These are phyloP conservation scores for Eupithecia tripunctaria DNA, from an alignment of 2,888 invertebrate genomes.

Conservation along the genomic window DNA sequence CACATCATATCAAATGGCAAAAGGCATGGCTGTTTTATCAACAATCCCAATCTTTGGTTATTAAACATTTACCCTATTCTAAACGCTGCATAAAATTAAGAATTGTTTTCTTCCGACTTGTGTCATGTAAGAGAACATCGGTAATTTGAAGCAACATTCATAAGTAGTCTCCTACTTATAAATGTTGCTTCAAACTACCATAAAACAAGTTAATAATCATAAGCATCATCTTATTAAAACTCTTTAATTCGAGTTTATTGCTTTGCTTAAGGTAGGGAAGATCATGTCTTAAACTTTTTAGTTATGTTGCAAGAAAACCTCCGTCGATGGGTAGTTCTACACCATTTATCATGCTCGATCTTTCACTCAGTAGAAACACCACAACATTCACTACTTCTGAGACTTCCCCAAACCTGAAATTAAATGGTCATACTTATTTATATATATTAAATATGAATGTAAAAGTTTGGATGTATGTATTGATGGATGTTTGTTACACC, in stretches of 20 bases:
- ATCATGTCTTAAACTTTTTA: slow-evolving; percentile 6
- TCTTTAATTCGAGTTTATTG: slow-evolving; percentile 33
- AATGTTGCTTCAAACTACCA: too few relatives aligned
- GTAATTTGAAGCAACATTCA: neutral
- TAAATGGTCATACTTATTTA: too few relatives aligned
- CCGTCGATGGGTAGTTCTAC: slow-evolving; percentile 92
- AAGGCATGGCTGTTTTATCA: slow-evolving; percentile 24
- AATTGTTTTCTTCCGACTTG: neutral
- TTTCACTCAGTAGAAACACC: slow-evolving; percentile 90
- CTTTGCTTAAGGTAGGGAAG: slow-evolving; percentile 9
- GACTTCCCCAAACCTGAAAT: slow-evolving; percentile 88
- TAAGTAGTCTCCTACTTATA: too few relatives aligned
- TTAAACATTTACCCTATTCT: slow-evolving; percentile 10
- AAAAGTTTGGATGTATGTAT: too few relatives aligned
- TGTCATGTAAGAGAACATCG: neutral
- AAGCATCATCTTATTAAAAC: slow-evolving; percentile 18
- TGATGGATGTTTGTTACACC: too few relatives aligned
- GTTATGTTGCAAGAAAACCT: slow-evolving; percentile 86
- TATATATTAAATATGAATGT: too few relatives aligned
- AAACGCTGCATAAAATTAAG: neutral
- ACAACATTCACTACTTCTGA: slow-evolving; percentile 92
- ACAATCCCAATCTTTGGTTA: slow-evolving; percentile 33
- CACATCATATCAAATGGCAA: slow-evolving; percentile 31
- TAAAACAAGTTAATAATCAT: neutral
- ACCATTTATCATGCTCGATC: slow-evolving; percentile 93